Conservation (phyloP, 2,888 invertebrate genomes). For the Incurvaria masculella region DNA sequence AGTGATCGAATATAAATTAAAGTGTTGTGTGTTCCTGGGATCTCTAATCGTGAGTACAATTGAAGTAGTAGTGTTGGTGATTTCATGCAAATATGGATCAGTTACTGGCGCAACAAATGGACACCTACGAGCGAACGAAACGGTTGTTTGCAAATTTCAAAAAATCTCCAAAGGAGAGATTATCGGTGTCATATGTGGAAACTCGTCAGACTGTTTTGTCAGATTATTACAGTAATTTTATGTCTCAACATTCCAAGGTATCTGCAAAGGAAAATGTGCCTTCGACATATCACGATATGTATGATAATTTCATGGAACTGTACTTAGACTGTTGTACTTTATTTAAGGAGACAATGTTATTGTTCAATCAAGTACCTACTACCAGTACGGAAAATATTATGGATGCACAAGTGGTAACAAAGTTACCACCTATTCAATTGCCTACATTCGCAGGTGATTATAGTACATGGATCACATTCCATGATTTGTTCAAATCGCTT, state of each 20-base stretch:
- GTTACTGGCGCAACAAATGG: neutral
- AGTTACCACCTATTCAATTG: constrained; percentile 14
- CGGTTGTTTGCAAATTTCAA: constrained; percentile 10
- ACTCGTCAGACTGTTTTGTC: constrained; percentile 3
- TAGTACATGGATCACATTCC: constrained; percentile 12
- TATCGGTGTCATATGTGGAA: constrained; percentile 17
- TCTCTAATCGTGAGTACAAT: too few species aligned
- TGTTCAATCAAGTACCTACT: constrained; percentile 8
- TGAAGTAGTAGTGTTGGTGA: too few species aligned
- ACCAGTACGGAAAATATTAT: constrained; percentile 14
- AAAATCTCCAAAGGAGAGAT: constrained; percentile 15
- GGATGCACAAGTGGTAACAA: constrained; percentile 6
- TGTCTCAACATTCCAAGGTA: neutral
- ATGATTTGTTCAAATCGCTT: constrained; percentile 13
- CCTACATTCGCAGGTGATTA: constrained; percentile 13
- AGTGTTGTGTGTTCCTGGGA: too few species aligned
- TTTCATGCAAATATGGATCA: neutral
- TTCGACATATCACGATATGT: neutral
- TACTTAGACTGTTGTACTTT: neutral
- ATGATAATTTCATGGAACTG: neutral
- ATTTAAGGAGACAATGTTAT: neutral
- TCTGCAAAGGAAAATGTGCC: neutral
- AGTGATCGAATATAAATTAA: too few species aligned
- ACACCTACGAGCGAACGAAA: neutral
- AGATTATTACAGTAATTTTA: neutral